Percentiles rank a stretch among this genome's conserved stretches.
Conservation (phyloP, 2,797 vertebrate genomes). For the Acanthurus lineatus region DNA sequence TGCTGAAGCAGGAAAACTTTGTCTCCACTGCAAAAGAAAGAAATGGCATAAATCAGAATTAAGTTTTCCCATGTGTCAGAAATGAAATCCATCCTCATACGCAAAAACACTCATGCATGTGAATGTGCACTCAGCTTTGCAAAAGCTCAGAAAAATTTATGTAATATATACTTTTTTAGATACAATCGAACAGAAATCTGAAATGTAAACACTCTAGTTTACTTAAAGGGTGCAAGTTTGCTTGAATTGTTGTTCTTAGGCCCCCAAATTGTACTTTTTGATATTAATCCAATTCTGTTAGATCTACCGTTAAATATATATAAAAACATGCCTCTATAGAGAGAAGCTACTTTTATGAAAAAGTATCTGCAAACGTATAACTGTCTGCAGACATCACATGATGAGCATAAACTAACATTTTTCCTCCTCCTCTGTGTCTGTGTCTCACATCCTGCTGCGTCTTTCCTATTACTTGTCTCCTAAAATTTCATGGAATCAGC, state of each 20-base stretch:
- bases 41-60: slow-evolving; percentile 36
- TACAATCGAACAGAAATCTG: not conserved
- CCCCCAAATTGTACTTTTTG: not conserved
- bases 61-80: slow-evolving; percentile 36
- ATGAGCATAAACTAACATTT: slow-evolving; percentile 25
- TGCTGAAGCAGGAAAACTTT: slow-evolving; percentile 16
- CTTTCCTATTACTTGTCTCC: slow-evolving; percentile 27
- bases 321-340: not conserved
- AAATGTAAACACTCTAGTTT: not conserved
- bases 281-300: not conserved
- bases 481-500: slow-evolving; percentile 44
- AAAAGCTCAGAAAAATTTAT: not conserved
- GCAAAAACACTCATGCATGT: slow-evolving; percentile 17
- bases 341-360: not conserved
- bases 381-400: slow-evolving; percentile 7
- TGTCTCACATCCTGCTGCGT: slow-evolving; percentile 17
- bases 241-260: not conserved
- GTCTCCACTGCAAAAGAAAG: slow-evolving; percentile 17
- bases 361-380: not conserved
- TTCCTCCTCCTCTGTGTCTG: slow-evolving; percentile 19
- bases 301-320: not conserved
- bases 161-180: not conserved
- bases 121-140: not conserved
- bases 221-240: not conserved
- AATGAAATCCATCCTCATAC: slow-evolving; percentile 3